Base-by-base conservation (phyloP, 2,797 vertebrate genomes). In the Cossypha polioptera region DNA sequence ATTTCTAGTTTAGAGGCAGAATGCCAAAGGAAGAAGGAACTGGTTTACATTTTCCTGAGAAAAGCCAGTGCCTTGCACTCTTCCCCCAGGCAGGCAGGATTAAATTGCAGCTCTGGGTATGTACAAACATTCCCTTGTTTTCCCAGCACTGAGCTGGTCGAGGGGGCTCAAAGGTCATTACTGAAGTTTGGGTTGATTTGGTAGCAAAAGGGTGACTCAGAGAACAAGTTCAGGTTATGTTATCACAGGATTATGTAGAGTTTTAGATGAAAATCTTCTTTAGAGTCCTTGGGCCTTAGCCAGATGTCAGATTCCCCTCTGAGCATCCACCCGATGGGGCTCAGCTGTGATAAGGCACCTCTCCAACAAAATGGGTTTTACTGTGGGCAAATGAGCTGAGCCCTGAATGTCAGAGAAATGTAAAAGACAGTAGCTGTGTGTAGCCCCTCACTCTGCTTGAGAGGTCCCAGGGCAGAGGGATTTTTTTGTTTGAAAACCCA, bases 181-280 rank as follows among this genome's bases (percentile, higher is more conserved):
- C 55, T 66, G 54, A 78, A 90, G 83, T 88, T 90, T 75, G 77
- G 77, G 67, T 86, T 75, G 76, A 69, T 68, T 92, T 86, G 62
- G 90, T 88, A 90, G 90, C 69, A 86, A 93, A 72, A 81, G 55
- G 55, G 84, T 81, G 86, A 90, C 83, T 90, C 79, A 68, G 86
- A 67, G 95, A 95, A 92, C 90, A 93, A 94, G 73, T 80, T 75
- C 73, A 86, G 80, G 92, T 94, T 96, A 90, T 92, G 92, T 94
- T 96, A 84, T 92, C 47, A 3, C 20, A 86, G 90, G 92, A 92
- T 95, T 94, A 95, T 61, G 69, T 3, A 13, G 90, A 63, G 54
- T 92, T 94, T 93, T 88, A 94, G 80, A 86, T 14, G 5, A 81
- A 94, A 95, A 96, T 88, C 92, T 88, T 88, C 94, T 93, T 74